Evolutionary conservation across 2,113 vertebrate species (phyloP).

Genomic region (Calyptommatus sinebrachiatus): DNA sequence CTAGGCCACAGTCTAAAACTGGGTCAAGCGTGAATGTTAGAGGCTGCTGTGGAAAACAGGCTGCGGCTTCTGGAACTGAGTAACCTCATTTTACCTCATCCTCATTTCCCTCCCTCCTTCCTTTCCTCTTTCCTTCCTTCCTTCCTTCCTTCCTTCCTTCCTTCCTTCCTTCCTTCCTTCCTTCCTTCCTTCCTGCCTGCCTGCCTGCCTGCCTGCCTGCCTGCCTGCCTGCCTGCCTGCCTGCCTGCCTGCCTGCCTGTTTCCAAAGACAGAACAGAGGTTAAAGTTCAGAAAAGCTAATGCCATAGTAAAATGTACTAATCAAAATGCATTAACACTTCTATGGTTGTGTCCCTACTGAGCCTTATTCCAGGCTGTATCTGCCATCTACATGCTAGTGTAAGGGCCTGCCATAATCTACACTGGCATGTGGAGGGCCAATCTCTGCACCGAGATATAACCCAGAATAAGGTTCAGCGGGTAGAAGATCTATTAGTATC

Average conservation of each 20-base stretch:
- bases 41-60: constrained; percentile 11
- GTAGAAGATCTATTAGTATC: neutral
- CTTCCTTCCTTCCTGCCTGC: neutral
- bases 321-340: neutral
- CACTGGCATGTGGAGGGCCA: too few species aligned
- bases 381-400: too few species aligned
- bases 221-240: too few species aligned
- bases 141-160: neutral
- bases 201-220: neutral
- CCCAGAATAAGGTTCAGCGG: too few species aligned
- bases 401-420: too few species aligned
- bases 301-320: neutral
- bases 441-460: too few species aligned
- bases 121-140: neutral
- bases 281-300: neutral
- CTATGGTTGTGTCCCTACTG: too few species aligned
- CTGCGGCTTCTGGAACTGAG: neutral
- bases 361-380: too few species aligned
- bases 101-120: neutral
- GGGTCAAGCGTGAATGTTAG: constrained; percentile 22
- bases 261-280: neutral
- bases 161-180: neutral
- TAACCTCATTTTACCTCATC: constrained; percentile 20
- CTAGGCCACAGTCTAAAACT: constrained; percentile 25
- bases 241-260: neutral